These are phyloP conservation scores for Callipepla squamata DNA, from an alignment of 2,113 vertebrate species.

Conservation along the genomic window DNA sequence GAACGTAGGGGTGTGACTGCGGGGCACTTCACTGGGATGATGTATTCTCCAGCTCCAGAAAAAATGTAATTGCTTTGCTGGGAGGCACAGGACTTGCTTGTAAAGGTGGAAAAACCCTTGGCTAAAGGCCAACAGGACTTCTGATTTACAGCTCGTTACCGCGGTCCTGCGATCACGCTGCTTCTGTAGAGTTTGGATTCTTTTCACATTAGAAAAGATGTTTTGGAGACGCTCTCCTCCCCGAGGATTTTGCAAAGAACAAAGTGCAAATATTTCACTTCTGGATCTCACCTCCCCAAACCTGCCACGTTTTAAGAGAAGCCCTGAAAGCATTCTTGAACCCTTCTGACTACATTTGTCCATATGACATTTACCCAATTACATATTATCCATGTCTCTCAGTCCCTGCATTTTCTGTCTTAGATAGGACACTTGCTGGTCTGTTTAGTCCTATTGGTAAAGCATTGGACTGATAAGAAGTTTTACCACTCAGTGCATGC, in stretches of 20 bases:
- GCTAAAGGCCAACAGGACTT: not conserved
- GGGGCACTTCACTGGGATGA: not conserved
- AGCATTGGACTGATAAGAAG: not conserved
- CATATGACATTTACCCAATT: no score
- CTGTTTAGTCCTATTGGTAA: not conserved
- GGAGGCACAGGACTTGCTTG: not conserved
- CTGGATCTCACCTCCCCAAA: not conserved
- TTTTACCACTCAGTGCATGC: not conserved
- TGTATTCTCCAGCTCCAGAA: not conserved
- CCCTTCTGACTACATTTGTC: not conserved
- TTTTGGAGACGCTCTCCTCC: not conserved
- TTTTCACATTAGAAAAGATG: not conserved
- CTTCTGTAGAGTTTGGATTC: not conserved
- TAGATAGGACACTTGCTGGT: not conserved
- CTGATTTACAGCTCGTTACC: not conserved
- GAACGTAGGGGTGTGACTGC: constrained; percentile 35
- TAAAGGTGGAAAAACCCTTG: not conserved
- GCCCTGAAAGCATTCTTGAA: not conserved
- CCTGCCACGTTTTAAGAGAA: not conserved
- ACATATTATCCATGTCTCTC: not conserved
- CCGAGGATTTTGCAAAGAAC: not conserved
- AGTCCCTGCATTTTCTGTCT: accelerated
- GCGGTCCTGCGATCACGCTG: accelerated
- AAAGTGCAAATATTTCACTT: not conserved
- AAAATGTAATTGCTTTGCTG: not conserved